Conservation (phyloP, 1,140 invertebrate genomes). For the Lasioglossum baleicum region DNA sequence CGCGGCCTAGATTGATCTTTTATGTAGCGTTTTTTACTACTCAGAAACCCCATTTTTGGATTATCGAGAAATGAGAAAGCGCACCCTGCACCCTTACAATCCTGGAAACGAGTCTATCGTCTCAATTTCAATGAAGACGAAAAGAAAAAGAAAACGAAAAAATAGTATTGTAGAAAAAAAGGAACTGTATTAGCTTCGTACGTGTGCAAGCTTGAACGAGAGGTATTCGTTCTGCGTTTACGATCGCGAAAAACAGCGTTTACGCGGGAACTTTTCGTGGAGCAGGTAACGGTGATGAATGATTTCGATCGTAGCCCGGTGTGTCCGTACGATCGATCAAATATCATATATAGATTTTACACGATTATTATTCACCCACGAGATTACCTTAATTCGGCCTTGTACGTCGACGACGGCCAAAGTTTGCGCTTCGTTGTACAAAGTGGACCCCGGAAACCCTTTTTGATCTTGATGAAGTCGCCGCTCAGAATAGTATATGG, state of each 20-base stretch:
- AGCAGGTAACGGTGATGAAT: neutral
- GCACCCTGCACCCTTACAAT: too few species aligned
- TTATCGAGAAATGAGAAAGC: too few species aligned
- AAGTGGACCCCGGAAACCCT: neutral
- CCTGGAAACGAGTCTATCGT: conserved; percentile 8
- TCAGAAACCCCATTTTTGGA: too few species aligned
- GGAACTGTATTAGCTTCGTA: neutral
- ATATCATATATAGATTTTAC: conserved; percentile 33
- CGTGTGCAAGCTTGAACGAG: conserved; percentile 9
- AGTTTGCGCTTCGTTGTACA: neutral
- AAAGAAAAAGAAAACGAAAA: neutral
- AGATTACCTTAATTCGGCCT: conserved; percentile 38
- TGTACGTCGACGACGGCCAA: conserved; percentile 5
- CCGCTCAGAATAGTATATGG: neutral
- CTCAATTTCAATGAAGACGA: conserved; percentile 7
- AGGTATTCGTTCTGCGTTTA: neutral
- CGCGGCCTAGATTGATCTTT: too few species aligned
- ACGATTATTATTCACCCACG: conserved; percentile 19
- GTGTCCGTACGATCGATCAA: conserved; percentile 13
- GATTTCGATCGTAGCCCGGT: conserved; percentile 15
- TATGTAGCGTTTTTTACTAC: too few species aligned
- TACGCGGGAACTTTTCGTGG: neutral
- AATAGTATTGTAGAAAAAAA: neutral
- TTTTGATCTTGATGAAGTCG: neutral
- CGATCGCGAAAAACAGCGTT: neutral